A percentile compares a stretch with the other conserved stretches of the same genome.
These are phyloP conservation scores for Coleophora deauratella DNA, from an alignment of 2,888 invertebrate species.

Conservation along the genomic window DNA sequence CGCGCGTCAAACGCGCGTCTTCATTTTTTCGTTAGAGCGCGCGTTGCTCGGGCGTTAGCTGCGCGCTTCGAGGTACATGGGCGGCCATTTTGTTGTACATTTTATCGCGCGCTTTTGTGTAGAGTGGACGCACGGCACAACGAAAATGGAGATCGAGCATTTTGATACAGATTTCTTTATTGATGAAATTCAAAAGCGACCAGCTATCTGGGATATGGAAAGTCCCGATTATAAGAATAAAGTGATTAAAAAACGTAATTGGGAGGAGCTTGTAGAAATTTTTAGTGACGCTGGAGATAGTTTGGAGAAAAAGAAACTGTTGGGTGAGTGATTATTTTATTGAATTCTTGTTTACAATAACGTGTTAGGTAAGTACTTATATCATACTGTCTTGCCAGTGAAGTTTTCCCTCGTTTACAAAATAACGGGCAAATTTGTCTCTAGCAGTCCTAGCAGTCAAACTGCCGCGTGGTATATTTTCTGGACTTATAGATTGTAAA, in stretches of 20 bases:
- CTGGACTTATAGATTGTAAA: too few species aligned
- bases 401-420: background rate
- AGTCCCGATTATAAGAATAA: conserved; percentile 20
- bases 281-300: conserved; percentile 4
- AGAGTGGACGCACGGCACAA: background rate
- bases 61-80: conserved; percentile 7
- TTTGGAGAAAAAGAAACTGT: background rate
- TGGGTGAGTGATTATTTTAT: background rate
- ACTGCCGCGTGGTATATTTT: background rate
- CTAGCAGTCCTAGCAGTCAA: background rate
- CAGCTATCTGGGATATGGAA: conserved; percentile 20
- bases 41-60: conserved; percentile 11
- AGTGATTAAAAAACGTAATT: conserved; percentile 18
- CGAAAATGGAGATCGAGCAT: conserved; percentile 10
- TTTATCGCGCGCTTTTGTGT: conserved; percentile 8
- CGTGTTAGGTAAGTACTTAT: background rate
- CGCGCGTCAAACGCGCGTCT: background rate
- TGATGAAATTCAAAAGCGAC: conserved; percentile 19
- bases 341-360: too few species aligned
- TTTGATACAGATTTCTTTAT: conserved; percentile 22
- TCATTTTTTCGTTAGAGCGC: conserved; percentile 10
- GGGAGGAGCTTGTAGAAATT: conserved; percentile 18
- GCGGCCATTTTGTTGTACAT: conserved; percentile 10
- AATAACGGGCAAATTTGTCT: background rate
- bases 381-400: background rate